phyloP scores from a whole-genome alignment of 2,113 vertebrate genomes.

The Tyrannus savana region DNA sequence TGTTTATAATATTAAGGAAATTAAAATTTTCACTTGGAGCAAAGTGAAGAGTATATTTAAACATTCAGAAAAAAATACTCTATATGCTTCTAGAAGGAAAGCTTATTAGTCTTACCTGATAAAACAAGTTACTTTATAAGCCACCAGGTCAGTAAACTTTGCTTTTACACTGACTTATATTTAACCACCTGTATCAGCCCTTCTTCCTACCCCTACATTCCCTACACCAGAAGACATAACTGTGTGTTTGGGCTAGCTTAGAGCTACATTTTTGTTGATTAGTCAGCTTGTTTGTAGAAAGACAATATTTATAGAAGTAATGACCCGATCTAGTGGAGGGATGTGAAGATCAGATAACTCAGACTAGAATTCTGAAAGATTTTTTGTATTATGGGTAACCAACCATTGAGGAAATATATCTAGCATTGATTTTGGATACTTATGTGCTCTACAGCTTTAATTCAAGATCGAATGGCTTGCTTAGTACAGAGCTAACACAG shows the following conservation, averaged over 20 bases:
- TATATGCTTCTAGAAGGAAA: not conserved
- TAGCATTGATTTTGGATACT: not conserved
- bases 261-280: not conserved
- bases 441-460: not conserved
- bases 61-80: not conserved
- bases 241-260: not conserved
- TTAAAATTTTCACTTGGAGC: not conserved
- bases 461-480: not conserved
- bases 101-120: not conserved
- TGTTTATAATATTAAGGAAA: not conserved
- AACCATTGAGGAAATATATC: not conserved
- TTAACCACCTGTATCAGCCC: not conserved
- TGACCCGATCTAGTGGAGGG: not conserved
- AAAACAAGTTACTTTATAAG: not conserved
- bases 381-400: not conserved
- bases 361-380: not conserved
- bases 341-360: not conserved
- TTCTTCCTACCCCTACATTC: not conserved
- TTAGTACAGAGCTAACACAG: not conserved
- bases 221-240: not conserved
- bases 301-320: not conserved
- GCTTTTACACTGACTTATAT: not conserved
- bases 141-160: not conserved
- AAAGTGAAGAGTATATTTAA: not conserved
- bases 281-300: not conserved